Conservation (phyloP, 1,140 invertebrate genomes). For the honey bee (Apis mellifera) region Amel_HAv3.1 CM009932.2:4175001-4175500, state of each 20-base stretch:
- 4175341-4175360: neutral
- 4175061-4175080: too few relatives aligned
- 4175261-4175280: constrained; percentile 19
- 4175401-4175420: constrained; percentile 53
- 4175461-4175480: constrained; percentile 59
- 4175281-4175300: constrained; percentile 5
- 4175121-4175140: too few relatives aligned
- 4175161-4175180: neutral
- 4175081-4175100: too few relatives aligned
- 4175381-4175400: too few relatives aligned
- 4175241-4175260: constrained; percentile 13
- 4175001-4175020: too few relatives aligned
- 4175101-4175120: too few relatives aligned
- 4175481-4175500: constrained; percentile 49
- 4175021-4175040: too few relatives aligned
- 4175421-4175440: constrained; percentile 56
- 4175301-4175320: neutral
- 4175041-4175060: too few relatives aligned
- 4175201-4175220: neutral
- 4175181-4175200: neutral
- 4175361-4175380: too few relatives aligned
- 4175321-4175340: neutral
- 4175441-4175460: constrained; percentile 45
- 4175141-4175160: too few relatives aligned
- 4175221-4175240: neutral